Evolutionary conservation across 2,113 vertebrate genomes (phyloP), one percentile per base, ranked within the genome.

Genomic region (Tiliqua scincoides): DNA sequence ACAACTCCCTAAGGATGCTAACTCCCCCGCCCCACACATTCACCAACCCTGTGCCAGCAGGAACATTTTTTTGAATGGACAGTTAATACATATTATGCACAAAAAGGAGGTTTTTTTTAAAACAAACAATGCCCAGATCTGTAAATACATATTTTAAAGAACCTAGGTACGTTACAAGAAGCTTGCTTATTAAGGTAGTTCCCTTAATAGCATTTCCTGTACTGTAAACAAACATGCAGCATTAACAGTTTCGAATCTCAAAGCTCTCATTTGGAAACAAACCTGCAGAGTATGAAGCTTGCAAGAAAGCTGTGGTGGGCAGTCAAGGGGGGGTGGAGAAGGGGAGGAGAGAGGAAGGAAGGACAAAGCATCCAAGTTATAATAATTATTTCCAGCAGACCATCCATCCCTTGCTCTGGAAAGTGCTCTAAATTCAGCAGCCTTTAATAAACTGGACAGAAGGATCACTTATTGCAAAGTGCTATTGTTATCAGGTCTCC

Each of bases 341-440:
- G 2, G 3, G 0, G 35, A 12, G 1, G 59, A 57, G 1, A 4
- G 0, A 20, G 18, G 1, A 54, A 40, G 14, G 37, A 6, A 86
- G 27, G 40, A 59, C 43, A 3, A 79, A 43, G 18, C 71, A 68
- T 74, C 59, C 37, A 70, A 12, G 30, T 83, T 83, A 37, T 85
- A 92, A 62, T 73, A 89, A 85, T 37, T 52, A n/a, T 88, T 90
- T 91, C 40, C 11, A 21, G 79, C 83, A 61, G 68, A 57, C 65
- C 61, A 1, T 82, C 0, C 1, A 7, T 71, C 21, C 2, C 10
- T 0, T 18, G 17, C n/a, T 80, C 82, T 65, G 71, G 84, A 85
- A 89, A 17, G n/a, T 85, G 79, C 40, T 71, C 70, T 52, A 57
- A 89, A 85, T 85, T 25, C 37, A 91, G 37, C 12, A 67, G 30